Evolutionary conservation across 1,140 invertebrate genomes (phyloP).

Genomic region (Myzus persicae): DNA sequence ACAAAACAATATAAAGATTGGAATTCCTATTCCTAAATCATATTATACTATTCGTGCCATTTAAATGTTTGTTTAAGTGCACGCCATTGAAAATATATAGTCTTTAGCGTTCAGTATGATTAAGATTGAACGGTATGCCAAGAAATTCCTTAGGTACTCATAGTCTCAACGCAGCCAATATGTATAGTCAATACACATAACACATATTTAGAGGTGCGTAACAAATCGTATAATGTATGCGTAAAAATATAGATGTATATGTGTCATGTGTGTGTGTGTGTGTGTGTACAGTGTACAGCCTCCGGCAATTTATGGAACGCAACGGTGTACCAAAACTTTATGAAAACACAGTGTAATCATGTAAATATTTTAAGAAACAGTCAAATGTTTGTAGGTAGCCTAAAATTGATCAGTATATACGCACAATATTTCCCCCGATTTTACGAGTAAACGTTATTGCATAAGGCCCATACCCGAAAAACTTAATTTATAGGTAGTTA

Average conservation of each 20-base stretch:
- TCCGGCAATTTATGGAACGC: neutral
- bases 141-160: conserved; percentile 1
- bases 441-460: neutral
- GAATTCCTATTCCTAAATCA: neutral
- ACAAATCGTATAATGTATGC: neutral
- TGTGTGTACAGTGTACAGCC: neutral
- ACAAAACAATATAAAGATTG: neutral
- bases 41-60: neutral
- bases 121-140: conserved; percentile 27
- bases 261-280: neutral
- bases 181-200: neutral
- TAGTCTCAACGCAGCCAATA: neutral
- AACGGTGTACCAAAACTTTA: neutral
- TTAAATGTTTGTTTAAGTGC: neutral
- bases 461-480: neutral
- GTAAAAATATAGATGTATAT: neutral
- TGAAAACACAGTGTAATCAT: neutral
- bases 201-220: conserved; percentile 11
- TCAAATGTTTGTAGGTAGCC: neutral
- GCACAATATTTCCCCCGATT: neutral
- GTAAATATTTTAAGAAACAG: neutral
- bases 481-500: neutral
- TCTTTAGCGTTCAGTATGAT: neutral
- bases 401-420: neutral
- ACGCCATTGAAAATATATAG: neutral